phyloP scores from a whole-genome alignment of 1,140 invertebrate species.

The Lasaia peninsularis region DNA sequence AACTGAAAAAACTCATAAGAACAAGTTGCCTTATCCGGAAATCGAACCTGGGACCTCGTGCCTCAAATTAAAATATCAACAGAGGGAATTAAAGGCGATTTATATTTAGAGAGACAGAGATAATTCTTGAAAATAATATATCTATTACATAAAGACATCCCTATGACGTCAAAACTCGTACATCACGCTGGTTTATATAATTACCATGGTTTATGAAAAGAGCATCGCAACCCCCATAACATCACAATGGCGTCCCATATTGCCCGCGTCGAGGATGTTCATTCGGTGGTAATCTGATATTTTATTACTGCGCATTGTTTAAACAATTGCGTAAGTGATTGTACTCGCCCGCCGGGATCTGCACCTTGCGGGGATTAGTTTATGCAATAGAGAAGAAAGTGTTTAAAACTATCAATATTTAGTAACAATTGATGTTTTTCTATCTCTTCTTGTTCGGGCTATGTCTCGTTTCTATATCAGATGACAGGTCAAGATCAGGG shows the following conservation, averaged over 20 bases:
- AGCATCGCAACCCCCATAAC: conserved; percentile 33
- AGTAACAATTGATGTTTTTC: no score
- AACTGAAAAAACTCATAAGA: no score
- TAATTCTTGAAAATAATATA: neutral
- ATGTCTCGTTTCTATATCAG: no score
- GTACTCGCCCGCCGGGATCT: conserved; percentile 39
- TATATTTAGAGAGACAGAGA: no score
- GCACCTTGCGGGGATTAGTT: conserved; percentile 52
- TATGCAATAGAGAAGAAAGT: conserved; percentile 20
- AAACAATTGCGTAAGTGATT: conserved; percentile 69
- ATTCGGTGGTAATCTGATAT: conserved; percentile 54
- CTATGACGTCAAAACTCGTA: conserved; percentile 5
- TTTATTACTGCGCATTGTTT: conserved; percentile 61
- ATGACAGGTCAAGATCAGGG: no score
- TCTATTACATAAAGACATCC: neutral
- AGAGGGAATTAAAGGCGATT: no score
- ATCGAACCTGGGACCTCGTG: no score
- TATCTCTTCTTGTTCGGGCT: no score
- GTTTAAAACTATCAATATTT: neutral
- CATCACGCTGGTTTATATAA: conserved; percentile 17
- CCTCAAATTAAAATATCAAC: no score
- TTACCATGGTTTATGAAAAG: conserved; percentile 30
- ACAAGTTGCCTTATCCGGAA: no score
- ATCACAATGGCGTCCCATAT: conserved; percentile 29
- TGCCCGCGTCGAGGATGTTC: conserved; percentile 43